Percentiles rank a stretch among this genome's conserved stretches.
phyloP scores from a whole-genome alignment of 2,888 invertebrate species.

The Hirtodrosophila histrioides region DNA sequence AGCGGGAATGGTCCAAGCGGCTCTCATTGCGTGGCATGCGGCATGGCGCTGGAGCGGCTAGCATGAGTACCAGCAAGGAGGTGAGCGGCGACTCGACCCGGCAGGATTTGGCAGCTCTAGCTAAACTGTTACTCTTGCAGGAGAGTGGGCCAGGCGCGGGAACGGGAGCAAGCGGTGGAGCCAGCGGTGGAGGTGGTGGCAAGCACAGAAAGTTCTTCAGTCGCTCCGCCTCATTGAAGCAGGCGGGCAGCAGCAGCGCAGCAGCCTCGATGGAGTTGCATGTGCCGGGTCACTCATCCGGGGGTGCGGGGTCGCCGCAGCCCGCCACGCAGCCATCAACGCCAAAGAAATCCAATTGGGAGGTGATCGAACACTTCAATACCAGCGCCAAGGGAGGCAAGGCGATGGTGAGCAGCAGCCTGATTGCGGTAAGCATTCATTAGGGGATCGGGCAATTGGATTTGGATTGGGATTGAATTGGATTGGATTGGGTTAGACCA shows the following conservation, averaged over 20 bases:
- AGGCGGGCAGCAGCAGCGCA: conserved; percentile 83
- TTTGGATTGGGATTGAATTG: not conserved
- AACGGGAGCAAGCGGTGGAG: too few species aligned
- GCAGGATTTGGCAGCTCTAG: not conserved
- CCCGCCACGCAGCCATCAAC: conserved; percentile 86
- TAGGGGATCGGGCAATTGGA: conserved; percentile 6
- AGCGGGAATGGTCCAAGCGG: conserved; percentile 90
- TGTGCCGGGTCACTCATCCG: conserved; percentile 70
- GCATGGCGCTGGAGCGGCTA: conserved; percentile 81
- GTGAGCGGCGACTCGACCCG: conserved; percentile 56
- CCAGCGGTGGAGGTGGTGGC: conserved; percentile 14
- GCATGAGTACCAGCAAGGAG: conserved; percentile 85
- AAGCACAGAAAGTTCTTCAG: conserved; percentile 84
- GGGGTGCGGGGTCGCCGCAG: conserved; percentile 56
- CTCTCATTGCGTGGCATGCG: conserved; percentile 90
- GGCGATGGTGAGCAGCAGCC: conserved; percentile 87
- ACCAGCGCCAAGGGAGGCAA: conserved; percentile 87
- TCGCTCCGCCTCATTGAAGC: conserved; percentile 86
- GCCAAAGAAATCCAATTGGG: conserved; percentile 94
- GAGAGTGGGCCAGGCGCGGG: conserved; percentile 13
- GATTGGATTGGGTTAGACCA: conserved; percentile 3
- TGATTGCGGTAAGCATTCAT: conserved; percentile 86
- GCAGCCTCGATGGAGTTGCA: conserved; percentile 83
- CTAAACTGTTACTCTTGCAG: conserved; percentile 19
- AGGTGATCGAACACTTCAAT: conserved; percentile 94